Evolutionary conservation across 2,888 invertebrate species (phyloP).

Genomic region (Piscicola geometra): DNA sequence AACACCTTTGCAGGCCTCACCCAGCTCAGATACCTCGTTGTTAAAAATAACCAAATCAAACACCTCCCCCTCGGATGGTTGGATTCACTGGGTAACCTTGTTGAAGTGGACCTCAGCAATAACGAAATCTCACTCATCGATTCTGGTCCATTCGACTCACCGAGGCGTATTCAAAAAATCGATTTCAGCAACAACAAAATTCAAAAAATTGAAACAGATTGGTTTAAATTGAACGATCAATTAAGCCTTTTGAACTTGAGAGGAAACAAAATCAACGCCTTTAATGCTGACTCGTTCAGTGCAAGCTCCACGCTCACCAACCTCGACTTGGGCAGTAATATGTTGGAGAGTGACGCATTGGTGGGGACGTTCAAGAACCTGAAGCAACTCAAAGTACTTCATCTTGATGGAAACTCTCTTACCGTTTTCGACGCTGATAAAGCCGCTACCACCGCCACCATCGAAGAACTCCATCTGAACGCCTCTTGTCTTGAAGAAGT

Average conservation of each 20-base stretch:
- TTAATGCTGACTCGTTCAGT: conserved; percentile 5
- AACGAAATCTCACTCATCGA: conserved; percentile 17
- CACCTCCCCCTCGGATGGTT: conserved; percentile 24
- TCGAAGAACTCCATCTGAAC: conserved; percentile 28
- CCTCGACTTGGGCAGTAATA: conserved; percentile 26
- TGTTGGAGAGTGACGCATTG: background rate
- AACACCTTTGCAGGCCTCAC: conserved; percentile 11
- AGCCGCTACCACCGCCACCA: background rate
- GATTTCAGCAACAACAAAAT: conserved; percentile 27
- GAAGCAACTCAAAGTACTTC: conserved; percentile 8
- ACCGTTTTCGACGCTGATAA: conserved; percentile 23
- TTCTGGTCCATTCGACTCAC: conserved; percentile 16
- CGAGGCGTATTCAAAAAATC: background rate
- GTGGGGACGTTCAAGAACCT: background rate
- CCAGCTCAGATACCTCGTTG: conserved; percentile 3
- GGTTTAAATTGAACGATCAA: conserved; percentile 11
- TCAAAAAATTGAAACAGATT: background rate
- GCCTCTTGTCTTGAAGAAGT: conserved; percentile 20
- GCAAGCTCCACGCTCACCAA: background rate
- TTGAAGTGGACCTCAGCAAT: conserved; percentile 13
- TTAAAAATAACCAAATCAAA: conserved; percentile 20
- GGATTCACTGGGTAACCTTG: conserved; percentile 18
- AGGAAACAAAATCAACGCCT: background rate
- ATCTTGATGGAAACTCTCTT: conserved; percentile 26
- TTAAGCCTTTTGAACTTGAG: conserved; percentile 17